Evolutionary conservation across 2,797 vertebrate species (phyloP), one percentile per base, ranked within the genome.

Genomic region (Chaenodraco wilsoni): DNA sequence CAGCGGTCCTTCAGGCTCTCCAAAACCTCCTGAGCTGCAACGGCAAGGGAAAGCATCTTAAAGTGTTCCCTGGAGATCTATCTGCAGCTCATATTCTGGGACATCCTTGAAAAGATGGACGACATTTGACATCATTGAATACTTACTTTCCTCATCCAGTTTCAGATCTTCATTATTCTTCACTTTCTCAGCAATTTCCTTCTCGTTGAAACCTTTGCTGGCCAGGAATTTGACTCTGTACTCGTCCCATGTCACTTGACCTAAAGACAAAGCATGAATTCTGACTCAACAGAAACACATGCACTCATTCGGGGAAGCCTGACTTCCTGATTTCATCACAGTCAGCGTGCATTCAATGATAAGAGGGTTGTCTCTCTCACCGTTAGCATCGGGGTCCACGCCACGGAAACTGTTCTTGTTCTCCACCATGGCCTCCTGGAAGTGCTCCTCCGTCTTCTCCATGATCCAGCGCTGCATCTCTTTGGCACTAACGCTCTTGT

Each of bases 401-500:
- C 97, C 95, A 1, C 58, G 88, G 88, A 99, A 99, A 64, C 97
- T 97, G 65, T 95, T 93, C 76, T 96, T 98, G 85, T 98, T 99
- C 88, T 99, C 98, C 17, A 89, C 84, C 23, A 96, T 92, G 0
- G 98, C 98, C 86, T 99, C 97, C 89, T 98, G 96, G 71, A 98
- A 98, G 72, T 99, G 98, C 75, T 99, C 98, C 0, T 97, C 95
- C 0, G 98, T 99, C 88, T 99, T 99, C 69, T 97, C 95, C 97
- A 99, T 97, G 78, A 99, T 99, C 98, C 98, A 99, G 16, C 91
- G 95, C 70, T 99, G 98, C 97, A 99, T 96, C 72, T 99, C 98
- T 74, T 97, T 97, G 1, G 98, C 97, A 0, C 97, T 96, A 61
- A 99, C 95, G 54, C 93, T 96, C 44, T 86, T 88, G 68, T 99